Percentiles rank a stretch among this genome's conserved stretches.
These are phyloP conservation scores for Alauda arvensis DNA, from an alignment of 2,797 vertebrate genomes.

Conservation along the genomic window DNA sequence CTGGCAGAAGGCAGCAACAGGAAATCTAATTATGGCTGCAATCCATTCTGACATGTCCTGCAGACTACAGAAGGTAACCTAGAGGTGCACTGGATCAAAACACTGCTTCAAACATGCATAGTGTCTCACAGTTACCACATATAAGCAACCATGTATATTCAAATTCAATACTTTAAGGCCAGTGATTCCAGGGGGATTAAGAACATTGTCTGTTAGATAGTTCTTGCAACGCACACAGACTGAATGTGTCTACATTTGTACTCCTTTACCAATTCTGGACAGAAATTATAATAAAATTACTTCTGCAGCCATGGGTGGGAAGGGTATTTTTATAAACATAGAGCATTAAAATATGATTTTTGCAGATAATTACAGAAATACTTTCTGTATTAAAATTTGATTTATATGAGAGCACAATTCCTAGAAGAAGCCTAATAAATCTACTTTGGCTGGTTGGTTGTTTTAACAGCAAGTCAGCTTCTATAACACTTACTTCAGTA, in stretches of 20 bases:
- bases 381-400: background rate
- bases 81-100: background rate
- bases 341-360: background rate
- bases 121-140: background rate
- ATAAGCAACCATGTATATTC: background rate
- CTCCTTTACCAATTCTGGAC: background rate
- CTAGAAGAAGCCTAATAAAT: background rate
- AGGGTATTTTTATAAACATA: background rate
- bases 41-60: background rate
- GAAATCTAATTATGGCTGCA: background rate
- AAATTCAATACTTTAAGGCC: background rate
- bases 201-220: background rate
- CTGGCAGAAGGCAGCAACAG: background rate
- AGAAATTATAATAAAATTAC: background rate
- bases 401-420: background rate
- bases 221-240: background rate
- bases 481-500: background rate
- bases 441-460: background rate
- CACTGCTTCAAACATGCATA: background rate
- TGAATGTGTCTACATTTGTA: background rate
- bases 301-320: background rate
- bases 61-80: background rate
- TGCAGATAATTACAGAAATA: background rate
- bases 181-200: background rate
- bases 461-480: background rate